Evolutionary conservation across 2,888 invertebrate genomes (phyloP), one percentile per base, ranked within the genome.

Genomic region (Phasia obesa): DNA sequence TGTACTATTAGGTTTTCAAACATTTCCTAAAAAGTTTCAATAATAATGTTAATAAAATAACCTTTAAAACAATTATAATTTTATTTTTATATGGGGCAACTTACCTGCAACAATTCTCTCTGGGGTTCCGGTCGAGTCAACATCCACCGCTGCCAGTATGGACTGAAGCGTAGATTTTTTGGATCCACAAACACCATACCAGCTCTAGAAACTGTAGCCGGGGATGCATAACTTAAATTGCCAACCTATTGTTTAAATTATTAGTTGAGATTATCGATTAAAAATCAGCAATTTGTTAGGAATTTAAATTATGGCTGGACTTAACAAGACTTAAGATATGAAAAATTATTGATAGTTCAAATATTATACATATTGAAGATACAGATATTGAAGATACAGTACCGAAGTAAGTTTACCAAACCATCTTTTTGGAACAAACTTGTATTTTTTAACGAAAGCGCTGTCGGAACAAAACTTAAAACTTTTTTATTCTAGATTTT

Each of bases 101-200:
- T 81, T 70, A 88, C 88, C 49, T 86, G 78, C 25, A 93, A 85
- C 76, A 93, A 92, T 19, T 93, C 92, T 4, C 92, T 92, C 85
- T 94, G 93, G 9, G 90, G 89, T 65, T 92, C 92, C 81, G 92
- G 92, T 47, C 94, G 92, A 0, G 93, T 88, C 77, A 92, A 92
- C 4, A 95, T 91, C 97, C 97, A 98, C 87, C 95, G 94, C 76
- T 96, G 93, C 97, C 98, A 97, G 91, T 94, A 97, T 0, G 98
- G 97, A 77, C 94, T 93, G 88, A 95, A 97, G 0, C 97, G 96
- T 82, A 98, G 92, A 91, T 97, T 97, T 91, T 97, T 97, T 0
- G 98, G 97, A 88, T 98, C 97, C 0, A 98, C 97, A 87, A 95
- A 98, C 11, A 98, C 97, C 97, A 98, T 97, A 38, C 97, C 98